Percentiles rank a stretch among this genome's conserved stretches.
phyloP scores from a whole-genome alignment of 53 echinoderm and acorn worm species.

The Zoroaster sp. region DNA sequence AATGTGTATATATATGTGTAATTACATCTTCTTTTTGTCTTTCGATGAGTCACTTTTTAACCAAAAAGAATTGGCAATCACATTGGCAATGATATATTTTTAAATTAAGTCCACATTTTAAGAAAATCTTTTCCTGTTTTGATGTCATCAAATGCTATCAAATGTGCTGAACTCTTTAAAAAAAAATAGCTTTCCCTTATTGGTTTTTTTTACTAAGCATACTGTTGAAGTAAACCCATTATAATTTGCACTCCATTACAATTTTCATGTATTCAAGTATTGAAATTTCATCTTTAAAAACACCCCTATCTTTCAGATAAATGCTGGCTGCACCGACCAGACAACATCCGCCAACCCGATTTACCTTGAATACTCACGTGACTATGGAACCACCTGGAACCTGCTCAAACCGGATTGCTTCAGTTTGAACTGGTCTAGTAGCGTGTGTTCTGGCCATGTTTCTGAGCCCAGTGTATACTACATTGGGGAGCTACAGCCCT shows the following conservation, averaged over 20 bases:
- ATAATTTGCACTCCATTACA: no score
- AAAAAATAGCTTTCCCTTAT: no score
- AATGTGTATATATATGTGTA: no score
- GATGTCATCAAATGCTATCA: neutral
- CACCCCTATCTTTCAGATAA: constrained; percentile 60
- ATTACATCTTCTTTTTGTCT: no score
- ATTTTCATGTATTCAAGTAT: neutral
- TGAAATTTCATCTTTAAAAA: neutral
- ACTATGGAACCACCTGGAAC: constrained; percentile 83
- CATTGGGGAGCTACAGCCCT: constrained; percentile 78
- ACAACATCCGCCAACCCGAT: constrained; percentile 62
- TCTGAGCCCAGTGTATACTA: constrained; percentile 83
- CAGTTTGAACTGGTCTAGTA: constrained; percentile 57
- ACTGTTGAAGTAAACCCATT: no score
- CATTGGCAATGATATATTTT: no score
- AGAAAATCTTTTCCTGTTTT: neutral
- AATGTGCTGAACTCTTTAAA: no score
- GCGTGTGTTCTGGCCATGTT: constrained; percentile 75
- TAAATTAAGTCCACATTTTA: no score
- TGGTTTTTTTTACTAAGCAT: no score
- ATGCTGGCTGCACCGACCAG: constrained; percentile 85
- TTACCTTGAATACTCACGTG: constrained; percentile 73
- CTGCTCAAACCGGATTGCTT: constrained; percentile 81
- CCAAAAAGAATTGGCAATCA: no score
- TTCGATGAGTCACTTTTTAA: no score